Conservation (phyloP, 2,113 vertebrate species). For the Microtus oregoni region DNA sequence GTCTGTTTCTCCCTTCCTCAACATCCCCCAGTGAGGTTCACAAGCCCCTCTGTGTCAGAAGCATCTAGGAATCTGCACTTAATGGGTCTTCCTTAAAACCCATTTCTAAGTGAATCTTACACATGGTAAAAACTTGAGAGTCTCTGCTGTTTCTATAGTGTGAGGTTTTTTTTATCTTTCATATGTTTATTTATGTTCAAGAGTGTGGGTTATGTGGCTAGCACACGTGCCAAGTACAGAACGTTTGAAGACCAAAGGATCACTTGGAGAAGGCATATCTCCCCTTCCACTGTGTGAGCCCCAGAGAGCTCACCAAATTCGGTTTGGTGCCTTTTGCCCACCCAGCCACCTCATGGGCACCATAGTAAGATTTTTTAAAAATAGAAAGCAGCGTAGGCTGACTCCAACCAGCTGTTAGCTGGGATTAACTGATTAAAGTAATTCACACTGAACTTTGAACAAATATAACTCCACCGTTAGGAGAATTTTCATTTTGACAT, state of each 20-base stretch:
- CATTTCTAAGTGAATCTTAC: not conserved
- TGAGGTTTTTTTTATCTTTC: not conserved
- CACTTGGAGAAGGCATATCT: too few species aligned
- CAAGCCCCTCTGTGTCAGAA: not conserved
- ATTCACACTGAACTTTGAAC: slow-evolving; percentile 65
- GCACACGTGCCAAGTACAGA: not conserved
- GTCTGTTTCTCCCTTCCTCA: not conserved
- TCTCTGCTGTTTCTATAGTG: not conserved
- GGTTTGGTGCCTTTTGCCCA: not conserved
- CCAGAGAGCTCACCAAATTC: not conserved
- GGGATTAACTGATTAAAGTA: slow-evolving; percentile 74
- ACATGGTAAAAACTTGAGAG: not conserved
- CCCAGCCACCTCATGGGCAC: not conserved
- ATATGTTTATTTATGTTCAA: not conserved
- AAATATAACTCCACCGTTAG: slow-evolving; percentile 52
- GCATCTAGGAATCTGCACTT: not conserved
- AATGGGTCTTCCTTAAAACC: not conserved
- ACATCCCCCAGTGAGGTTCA: not conserved
- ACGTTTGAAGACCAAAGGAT: not conserved
- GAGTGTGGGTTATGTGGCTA: not conserved
- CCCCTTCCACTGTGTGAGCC: too few species aligned
- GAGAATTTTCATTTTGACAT: slow-evolving; percentile 61
- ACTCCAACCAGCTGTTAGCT: slow-evolving; percentile 55
- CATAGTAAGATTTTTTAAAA: not conserved
- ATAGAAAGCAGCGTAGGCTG: slow-evolving; percentile 5